A percentile compares a stretch with the other conserved stretches of the same genome.
These are phyloP conservation scores for Myocastor coypus DNA, from an alignment of 2,113 vertebrate species.

Conservation along the genomic window DNA sequence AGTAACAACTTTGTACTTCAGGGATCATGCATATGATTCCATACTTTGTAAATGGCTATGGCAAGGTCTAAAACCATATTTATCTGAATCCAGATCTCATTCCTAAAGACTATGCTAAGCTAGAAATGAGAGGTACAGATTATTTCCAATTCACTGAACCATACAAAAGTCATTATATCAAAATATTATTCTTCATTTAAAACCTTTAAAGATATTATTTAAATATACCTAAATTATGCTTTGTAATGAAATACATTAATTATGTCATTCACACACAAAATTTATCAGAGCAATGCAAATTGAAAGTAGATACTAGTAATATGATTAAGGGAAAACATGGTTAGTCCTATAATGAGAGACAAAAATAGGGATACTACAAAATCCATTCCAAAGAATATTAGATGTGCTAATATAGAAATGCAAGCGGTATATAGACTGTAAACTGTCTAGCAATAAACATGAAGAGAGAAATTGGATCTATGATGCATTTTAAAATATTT, in stretches of 20 bases:
- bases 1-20: conserved; percentile 40
- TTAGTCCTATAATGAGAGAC: background rate
- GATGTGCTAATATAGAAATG: background rate
- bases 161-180: conserved; percentile 8
- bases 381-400: conserved; percentile 2
- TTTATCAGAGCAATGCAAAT: background rate
- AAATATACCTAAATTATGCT: conserved; percentile 27
- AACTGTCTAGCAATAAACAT: background rate
- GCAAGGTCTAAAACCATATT: conserved; percentile 15
- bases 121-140: background rate
- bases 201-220: conserved; percentile 46
- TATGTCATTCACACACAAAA: background rate
- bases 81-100: background rate
- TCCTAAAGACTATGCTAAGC: background rate
- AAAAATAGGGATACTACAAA: conserved; percentile 46
- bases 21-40: background rate
- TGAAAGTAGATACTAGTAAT: conserved; percentile 20
- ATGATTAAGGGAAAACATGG: background rate
- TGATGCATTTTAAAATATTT: conserved; percentile 12
- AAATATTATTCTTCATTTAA: conserved; percentile 44
- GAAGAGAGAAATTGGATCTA: background rate
- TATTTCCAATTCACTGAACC: background rate
- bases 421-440: background rate
- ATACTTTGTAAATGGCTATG: conserved; percentile 29
- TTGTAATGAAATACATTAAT: conserved; percentile 39